Evolutionary conservation across 2,797 vertebrate genomes (phyloP).

Genomic region (Hoplostethus mediterraneus): DNA sequence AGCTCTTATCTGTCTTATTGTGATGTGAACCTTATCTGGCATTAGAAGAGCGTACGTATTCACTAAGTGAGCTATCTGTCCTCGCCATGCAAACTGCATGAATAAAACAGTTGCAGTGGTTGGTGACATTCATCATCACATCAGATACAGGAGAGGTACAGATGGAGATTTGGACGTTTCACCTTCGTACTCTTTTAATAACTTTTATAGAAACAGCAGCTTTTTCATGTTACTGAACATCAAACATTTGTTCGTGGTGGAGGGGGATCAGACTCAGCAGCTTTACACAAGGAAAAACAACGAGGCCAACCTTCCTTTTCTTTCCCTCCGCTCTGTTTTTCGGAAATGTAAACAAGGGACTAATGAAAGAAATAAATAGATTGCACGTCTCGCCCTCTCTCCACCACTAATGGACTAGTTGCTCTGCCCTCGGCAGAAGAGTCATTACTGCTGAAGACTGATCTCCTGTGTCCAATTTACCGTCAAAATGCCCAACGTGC

Average conservation of each 20-base stretch:
- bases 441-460: constrained; percentile 70
- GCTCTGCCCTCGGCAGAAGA: constrained; percentile 59
- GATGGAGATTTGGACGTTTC: not conserved
- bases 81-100: constrained; percentile 9
- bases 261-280: constrained; percentile 22
- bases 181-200: not conserved
- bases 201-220: not conserved
- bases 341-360: constrained; percentile 67
- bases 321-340: constrained; percentile 44
- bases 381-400: constrained; percentile 58
- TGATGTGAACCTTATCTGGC: constrained; percentile 25
- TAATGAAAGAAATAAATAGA: constrained; percentile 77
- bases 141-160: not conserved
- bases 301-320: constrained; percentile 1
- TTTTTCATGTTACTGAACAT: constrained; percentile 10
- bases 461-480: constrained; percentile 76
- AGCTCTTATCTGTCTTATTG: not conserved
- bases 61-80: constrained; percentile 1
- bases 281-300: constrained; percentile 20
- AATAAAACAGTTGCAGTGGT: constrained; percentile 40
- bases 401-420: constrained; percentile 71
- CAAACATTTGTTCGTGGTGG: constrained; percentile 6
- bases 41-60: constrained; percentile 21
- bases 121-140: constrained; percentile 40
- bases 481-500: constrained; percentile 64